Conservation (phyloP, 2,113 vertebrate genomes). For the Rhea americana region DNA sequence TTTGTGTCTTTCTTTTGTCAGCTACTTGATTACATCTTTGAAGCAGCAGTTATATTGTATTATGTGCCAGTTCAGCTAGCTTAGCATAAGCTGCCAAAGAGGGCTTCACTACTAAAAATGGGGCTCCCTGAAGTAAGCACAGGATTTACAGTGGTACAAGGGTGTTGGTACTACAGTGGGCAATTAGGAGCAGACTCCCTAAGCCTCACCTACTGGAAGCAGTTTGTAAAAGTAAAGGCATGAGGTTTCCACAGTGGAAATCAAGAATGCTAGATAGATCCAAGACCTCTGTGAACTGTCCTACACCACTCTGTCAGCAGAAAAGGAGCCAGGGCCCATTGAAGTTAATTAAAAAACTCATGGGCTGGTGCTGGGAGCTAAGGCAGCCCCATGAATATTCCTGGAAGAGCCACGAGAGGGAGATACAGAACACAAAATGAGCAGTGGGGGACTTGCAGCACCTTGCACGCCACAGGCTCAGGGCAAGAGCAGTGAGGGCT, state of each 20-base stretch:
- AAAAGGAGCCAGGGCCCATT: fast-evolving
- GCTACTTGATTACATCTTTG: fast-evolving
- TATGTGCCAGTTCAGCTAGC: fast-evolving
- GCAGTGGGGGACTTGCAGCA: not conserved
- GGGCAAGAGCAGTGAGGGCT: not conserved
- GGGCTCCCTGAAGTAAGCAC: fast-evolving
- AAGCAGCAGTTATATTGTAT: fast-evolving
- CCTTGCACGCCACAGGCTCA: not conserved
- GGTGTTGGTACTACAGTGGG: fast-evolving
- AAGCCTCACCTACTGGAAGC: fast-evolving
- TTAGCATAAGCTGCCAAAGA: fast-evolving
- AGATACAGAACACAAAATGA: not conserved
- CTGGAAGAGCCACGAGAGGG: conserved; percentile 37
- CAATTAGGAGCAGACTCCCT: fast-evolving
- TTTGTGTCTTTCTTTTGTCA: not conserved
- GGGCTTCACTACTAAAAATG: fast-evolving
- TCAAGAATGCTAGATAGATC: fast-evolving
- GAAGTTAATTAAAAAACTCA: too few relatives aligned
- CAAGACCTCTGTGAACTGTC: fast-evolving
- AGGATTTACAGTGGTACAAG: fast-evolving
- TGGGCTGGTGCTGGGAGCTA: not conserved
- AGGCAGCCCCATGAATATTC: not conserved
- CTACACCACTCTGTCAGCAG: fast-evolving
- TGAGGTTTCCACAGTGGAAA: too few relatives aligned
- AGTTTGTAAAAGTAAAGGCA: fast-evolving